Base-by-base conservation (phyloP, 2,888 invertebrate genomes). In the Azorinus chamasolen region DNA sequence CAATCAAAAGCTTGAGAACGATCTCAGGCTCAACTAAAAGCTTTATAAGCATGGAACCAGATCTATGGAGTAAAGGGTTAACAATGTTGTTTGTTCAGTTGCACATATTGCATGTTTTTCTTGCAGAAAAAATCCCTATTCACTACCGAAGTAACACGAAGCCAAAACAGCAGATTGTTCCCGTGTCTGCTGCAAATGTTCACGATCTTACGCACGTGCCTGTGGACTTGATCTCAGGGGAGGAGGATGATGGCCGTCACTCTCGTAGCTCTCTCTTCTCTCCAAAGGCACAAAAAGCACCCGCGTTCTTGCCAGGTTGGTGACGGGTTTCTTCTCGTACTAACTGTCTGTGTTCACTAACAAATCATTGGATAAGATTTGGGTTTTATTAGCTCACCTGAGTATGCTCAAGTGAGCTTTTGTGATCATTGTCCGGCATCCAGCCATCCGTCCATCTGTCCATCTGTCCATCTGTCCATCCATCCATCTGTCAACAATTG, bases 121-220 rank as follows among this genome's bases (percentile, higher is more conserved):
- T 87, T 87, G 66, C 85, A 90, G 89, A 90, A 74, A 90, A 90
- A 79, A 85, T 90, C 57, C 89, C 89, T 14, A 90, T 90, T 61
- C 89, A 90, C 77, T 87, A 83, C 72, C 80, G 89, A 51, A 85
- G 83, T 70, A 83, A 75, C 71, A 82, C 83, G 63, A 88, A 85
- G 79, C 63, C 61, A 25, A 59, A 66, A 27, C 77, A 77, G 51
- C 87, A 83, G 74, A 79, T 87, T 18, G 82, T 80, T 25, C 85
- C 87, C 25, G 77, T 81, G 48, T 78, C 88, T 5, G 59, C 87
- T n/a, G 86, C 86, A 5, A 84, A 81, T 71, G 84, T 84, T 45
- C 87, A 84, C 65, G 89, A 87, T 65, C 78, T 85, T 27, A 70
- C 75, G 12, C 83, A 85, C 65, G 83, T 81, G 25, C 71, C 72